Conservation (phyloP, 1,140 invertebrate species). For the Pogonomyrmex barbatus region DNA sequence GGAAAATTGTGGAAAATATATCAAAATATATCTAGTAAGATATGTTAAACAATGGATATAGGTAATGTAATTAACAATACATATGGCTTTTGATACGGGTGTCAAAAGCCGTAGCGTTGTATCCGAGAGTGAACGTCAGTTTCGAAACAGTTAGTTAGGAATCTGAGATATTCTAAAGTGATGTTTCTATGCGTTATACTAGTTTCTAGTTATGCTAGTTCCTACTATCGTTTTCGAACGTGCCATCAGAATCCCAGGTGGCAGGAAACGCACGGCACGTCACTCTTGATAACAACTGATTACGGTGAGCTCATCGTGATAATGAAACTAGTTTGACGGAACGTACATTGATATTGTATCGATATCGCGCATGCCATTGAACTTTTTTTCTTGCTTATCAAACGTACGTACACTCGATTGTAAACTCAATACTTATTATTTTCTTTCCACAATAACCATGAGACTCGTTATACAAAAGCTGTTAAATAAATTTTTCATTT, state of each 20-base stretch:
- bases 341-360: constrained; percentile 12
- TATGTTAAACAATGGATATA: neutral
- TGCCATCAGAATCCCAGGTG: constrained; percentile 51
- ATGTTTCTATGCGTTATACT: neutral
- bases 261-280: constrained; percentile 59
- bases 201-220: constrained; percentile 28
- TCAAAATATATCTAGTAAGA: neutral
- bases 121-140: constrained; percentile 30
- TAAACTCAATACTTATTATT: neutral
- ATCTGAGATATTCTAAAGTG: constrained; percentile 26
- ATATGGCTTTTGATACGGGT: neutral
- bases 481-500: constrained; percentile 5
- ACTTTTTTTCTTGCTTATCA: neutral
- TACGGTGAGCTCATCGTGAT: constrained; percentile 65
- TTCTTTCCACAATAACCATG: neutral
- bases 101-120: neutral
- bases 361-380: neutral
- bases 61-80: neutral
- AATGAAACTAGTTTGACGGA: constrained; percentile 44
- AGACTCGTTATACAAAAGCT: neutral
- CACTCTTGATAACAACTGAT: constrained; percentile 74
- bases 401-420: neutral
- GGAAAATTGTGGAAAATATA: neutral
- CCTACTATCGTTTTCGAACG: constrained; percentile 64
- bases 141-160: constrained; percentile 41